Evolutionary conservation across 2,113 vertebrate species (phyloP).

Genomic region (Thamnophis sirtalis): DNA sequence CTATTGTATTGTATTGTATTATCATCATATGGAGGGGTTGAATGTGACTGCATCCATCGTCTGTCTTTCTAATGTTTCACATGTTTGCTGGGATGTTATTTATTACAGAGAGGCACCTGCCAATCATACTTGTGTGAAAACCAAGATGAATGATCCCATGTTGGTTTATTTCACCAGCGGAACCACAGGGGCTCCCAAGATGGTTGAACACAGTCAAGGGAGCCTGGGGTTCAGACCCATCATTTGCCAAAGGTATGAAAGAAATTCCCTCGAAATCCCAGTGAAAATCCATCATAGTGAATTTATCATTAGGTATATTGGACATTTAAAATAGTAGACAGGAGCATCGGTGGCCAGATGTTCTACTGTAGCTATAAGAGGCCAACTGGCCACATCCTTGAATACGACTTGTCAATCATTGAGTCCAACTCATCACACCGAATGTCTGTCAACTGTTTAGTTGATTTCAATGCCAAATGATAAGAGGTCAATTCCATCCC

Average conservation of each 20-base stretch:
- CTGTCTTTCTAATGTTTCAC: background rate
- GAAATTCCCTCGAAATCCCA: background rate
- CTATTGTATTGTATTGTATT: too few species aligned
- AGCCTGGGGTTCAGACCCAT: constrained; percentile 68
- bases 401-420: background rate
- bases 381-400: background rate
- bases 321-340: background rate
- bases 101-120: constrained; percentile 66
- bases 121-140: constrained; percentile 72
- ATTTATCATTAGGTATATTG: background rate
- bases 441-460: background rate
- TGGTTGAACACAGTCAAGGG: constrained; percentile 63
- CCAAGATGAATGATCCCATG: constrained; percentile 73
- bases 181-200: constrained; percentile 80
- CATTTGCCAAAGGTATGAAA: constrained; percentile 69
- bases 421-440: background rate
- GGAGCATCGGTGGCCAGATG: too few species aligned
- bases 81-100: background rate
- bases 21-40: background rate
- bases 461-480: background rate
- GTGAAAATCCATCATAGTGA: background rate
- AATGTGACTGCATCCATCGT: background rate
- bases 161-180: constrained; percentile 83
- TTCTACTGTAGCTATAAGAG: background rate
- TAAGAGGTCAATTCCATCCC: background rate